Conservation (phyloP, 2,113 vertebrate genomes). For the Peromyscus maniculatus region DNA sequence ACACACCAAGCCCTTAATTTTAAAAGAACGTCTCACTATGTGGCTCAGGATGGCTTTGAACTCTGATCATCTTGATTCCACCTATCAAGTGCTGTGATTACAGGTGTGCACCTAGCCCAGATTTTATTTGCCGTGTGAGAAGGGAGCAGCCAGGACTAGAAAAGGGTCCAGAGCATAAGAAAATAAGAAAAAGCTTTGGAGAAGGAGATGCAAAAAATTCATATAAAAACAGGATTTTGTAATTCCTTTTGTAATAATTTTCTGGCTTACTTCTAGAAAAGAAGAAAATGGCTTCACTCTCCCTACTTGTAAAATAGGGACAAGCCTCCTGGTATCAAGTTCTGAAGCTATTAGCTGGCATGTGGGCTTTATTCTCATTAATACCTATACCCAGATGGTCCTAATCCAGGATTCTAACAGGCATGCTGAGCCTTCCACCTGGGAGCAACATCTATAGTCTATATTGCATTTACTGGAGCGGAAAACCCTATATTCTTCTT, state of each 20-base stretch:
- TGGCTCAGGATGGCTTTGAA: not conserved
- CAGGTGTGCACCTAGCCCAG: not conserved
- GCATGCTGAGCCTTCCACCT: accelerated
- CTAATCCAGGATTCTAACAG: not conserved
- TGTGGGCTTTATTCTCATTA: not conserved
- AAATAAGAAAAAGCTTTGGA: not conserved
- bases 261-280: not conserved
- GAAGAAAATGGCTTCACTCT: not conserved
- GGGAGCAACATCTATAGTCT: not conserved
- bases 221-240: not conserved
- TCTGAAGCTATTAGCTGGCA: not conserved
- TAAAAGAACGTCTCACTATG: not conserved
- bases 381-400: not conserved
- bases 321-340: not conserved
- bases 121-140: not conserved
- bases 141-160: not conserved
- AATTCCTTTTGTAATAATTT: not conserved
- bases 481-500: not conserved
- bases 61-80: not conserved
- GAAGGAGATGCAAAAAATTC: not conserved
- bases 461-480: not conserved
- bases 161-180: not conserved
- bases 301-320: not conserved
- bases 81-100: not conserved
- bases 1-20: not conserved